A percentile compares a stretch with the other conserved stretches of the same genome.
Conservation (phyloP, 2,113 vertebrate species). For the Hymenochirus boettgeri region DNA sequence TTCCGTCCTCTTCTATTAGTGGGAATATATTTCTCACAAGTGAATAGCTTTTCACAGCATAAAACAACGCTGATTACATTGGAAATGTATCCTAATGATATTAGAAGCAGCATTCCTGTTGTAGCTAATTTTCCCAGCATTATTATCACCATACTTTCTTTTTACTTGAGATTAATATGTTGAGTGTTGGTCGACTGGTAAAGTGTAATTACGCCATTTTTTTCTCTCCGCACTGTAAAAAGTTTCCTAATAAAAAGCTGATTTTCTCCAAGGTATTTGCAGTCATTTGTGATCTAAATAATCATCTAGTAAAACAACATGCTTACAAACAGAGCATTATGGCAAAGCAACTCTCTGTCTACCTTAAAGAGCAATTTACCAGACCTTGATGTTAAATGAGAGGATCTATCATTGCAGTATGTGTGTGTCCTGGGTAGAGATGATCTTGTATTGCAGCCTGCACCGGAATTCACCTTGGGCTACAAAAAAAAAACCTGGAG, state of each 20-base stretch:
- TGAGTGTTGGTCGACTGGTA: conserved; percentile 26
- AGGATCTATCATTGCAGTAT: too few relatives aligned
- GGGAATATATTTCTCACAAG: conserved; percentile 30
- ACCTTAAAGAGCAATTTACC: background rate
- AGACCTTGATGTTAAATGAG: too few relatives aligned
- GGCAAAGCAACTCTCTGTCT: background rate
- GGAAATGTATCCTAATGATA: conserved; percentile 37
- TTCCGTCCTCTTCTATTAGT: conserved; percentile 32
- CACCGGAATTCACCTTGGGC: too few relatives aligned
- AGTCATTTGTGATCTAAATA: background rate
- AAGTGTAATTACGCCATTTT: conserved; percentile 21
- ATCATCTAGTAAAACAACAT: background rate
- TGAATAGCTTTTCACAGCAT: conserved; percentile 40
- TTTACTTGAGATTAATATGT: conserved; percentile 36
- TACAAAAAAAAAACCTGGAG: too few relatives aligned
- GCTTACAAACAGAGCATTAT: background rate
- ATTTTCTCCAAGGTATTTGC: conserved; percentile 5
- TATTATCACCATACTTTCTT: conserved; percentile 33
- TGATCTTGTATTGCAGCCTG: too few relatives aligned
- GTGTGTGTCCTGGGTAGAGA: too few relatives aligned
- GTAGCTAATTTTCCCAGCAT: conserved; percentile 23
- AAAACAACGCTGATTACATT: conserved; percentile 42
- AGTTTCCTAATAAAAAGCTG: conserved; percentile 16
- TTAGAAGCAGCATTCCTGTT: conserved; percentile 20
- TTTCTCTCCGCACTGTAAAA: conserved; percentile 15